phyloP scores from a whole-genome alignment of 2,888 invertebrate genomes.

The Nephrotoma guestfalica region DNA sequence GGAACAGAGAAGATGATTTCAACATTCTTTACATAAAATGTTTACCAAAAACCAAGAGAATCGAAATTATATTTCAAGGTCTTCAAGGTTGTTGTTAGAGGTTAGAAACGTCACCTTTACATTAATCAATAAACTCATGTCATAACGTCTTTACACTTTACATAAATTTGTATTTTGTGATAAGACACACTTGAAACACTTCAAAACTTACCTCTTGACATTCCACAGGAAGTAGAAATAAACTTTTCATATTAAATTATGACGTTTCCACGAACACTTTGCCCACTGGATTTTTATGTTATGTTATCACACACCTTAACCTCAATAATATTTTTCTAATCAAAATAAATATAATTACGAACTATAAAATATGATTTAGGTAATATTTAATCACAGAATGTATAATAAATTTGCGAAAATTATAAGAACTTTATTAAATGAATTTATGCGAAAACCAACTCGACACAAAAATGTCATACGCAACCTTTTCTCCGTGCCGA shows the following conservation, averaged over 20 bases:
- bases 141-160: neutral
- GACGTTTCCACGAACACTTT: neutral
- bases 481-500: neutral
- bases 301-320: neutral
- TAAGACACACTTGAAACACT: neutral
- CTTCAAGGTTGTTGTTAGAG: neutral
- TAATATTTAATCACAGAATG: neutral
- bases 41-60: neutral
- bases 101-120: neutral
- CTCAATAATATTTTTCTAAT: neutral
- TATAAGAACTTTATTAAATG: no score
- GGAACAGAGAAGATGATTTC: neutral
- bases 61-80: neutral
- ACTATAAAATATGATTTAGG: neutral
- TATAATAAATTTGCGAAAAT: neutral
- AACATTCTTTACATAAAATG: neutral
- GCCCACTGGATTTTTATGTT: neutral
- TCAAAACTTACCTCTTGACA: neutral
- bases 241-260: neutral
- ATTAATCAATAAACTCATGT: neutral
- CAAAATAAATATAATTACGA: neutral
- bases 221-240: neutral
- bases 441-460: neutral
- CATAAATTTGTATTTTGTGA: neutral
- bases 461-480: neutral